These are phyloP conservation scores for Pelvicachromis taeniatus DNA, from an alignment of 2,113 vertebrate species.

Conservation along the genomic window DNA sequence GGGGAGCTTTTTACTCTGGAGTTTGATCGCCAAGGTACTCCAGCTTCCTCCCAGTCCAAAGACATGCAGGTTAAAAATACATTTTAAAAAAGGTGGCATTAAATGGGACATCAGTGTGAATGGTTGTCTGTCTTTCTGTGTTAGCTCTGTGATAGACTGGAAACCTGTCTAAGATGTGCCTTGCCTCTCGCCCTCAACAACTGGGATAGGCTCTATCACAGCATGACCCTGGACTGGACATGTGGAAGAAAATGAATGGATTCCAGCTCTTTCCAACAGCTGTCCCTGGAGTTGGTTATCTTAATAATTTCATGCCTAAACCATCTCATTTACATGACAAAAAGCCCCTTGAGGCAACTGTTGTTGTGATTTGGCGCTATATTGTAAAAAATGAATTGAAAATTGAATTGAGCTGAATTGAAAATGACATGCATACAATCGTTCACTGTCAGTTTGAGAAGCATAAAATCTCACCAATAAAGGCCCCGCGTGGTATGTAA, in stretches of 20 bases:
- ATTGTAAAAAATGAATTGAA: background rate
- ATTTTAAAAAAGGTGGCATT: accelerated
- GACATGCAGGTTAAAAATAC: background rate
- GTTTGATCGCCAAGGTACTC: background rate
- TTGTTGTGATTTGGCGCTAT: background rate
- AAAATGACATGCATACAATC: background rate
- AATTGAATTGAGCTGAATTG: background rate
- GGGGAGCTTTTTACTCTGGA: background rate
- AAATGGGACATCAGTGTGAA: background rate
- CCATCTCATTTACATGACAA: constrained; percentile 33
- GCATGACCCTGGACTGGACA: background rate
- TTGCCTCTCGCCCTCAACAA: background rate
- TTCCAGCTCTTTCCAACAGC: background rate
- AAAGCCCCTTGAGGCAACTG: background rate
- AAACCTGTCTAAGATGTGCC: background rate
- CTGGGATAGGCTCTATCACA: background rate
- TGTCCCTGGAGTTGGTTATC: background rate
- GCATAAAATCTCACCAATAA: constrained; percentile 17
- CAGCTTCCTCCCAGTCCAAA: background rate
- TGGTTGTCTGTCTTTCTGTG: too few species aligned
- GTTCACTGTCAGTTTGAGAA: background rate
- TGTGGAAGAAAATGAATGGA: background rate
- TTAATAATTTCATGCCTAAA: constrained; percentile 23
- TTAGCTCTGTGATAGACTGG: background rate
- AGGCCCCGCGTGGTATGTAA: background rate